Evolutionary conservation across 1,140 invertebrate species (phyloP), one percentile per base, ranked within the genome.

Genomic region (Trichonephila clavipes): DNA sequence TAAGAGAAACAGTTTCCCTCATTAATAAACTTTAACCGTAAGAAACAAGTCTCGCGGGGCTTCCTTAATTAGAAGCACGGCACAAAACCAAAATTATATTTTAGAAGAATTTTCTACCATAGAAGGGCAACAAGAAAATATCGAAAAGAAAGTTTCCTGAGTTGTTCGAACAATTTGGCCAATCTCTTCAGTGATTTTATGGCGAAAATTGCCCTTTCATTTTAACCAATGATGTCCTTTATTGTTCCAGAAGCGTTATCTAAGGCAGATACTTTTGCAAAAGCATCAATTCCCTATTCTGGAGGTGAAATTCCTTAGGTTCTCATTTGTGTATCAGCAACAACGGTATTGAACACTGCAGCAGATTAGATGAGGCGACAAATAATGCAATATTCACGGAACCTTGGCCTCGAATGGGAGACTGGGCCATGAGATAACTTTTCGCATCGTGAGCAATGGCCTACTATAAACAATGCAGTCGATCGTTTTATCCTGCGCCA

Each of bases 321-420:
- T 40, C 72, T 40, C 72, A 34, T 34, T 77, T 77, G 72, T 40
- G 34, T 40, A 34, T 64, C 62, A 64, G 18, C 62, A 64, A 19
- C 72, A 5, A 34, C 5, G 72, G 28, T 77, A 77, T 77, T 40
- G 24, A 64, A 64, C 18, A 19, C 34, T 24, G 72, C 24, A 18
- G 28, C 16, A 77, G 72, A 59, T 88, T 64, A 62, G 86, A 64
- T 88, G 86, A 44, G 34, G 59, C 62, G 86, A 64, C 86, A 66
- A 88, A 62, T 66, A 64, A 64, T n/a, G 59, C 34, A 88, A 88
- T 88, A 88, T 88, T 88, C 59, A 88, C 58, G 86, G 14, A 7
- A 21, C 24, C 62, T 18, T 21, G 62, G 28, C 61, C 64, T 66
- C 28, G 86, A 88, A 88, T 88, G 86, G 86, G 24, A 12, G 28